Evolutionary conservation across 2,888 invertebrate species (phyloP).

Genomic region (Agrochola lota): DNA sequence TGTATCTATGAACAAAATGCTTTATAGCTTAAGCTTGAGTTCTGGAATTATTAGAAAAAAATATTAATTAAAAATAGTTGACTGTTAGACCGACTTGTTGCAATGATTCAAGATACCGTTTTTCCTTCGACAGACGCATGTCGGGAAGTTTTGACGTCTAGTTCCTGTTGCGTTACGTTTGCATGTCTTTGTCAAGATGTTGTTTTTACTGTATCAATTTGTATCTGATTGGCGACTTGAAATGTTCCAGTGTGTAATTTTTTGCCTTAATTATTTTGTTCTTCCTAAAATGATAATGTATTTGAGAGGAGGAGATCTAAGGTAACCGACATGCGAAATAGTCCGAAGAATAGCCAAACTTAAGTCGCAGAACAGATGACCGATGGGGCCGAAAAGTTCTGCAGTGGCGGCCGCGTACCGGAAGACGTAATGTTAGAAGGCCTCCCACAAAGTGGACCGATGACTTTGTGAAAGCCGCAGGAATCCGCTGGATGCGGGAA

Average conservation of each 20-base stretch:
- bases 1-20: not conserved
- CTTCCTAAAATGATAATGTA: not conserved
- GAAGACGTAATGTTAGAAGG: too few species aligned
- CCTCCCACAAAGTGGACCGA: too few species aligned
- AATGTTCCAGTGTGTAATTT: not conserved
- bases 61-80: not conserved
- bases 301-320: not conserved
- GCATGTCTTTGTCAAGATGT: not conserved
- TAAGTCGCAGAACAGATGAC: too few species aligned
- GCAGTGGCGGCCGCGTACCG: too few species aligned
- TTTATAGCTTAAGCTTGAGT: not conserved
- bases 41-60: not conserved
- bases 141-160: conserved; percentile 21
- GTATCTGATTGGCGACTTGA: not conserved
- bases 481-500: too few species aligned
- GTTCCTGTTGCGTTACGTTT: conserved; percentile 35
- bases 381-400: too few species aligned
- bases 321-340: too few species aligned
- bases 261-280: not conserved
- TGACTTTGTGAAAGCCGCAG: too few species aligned
- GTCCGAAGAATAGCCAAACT: too few species aligned
- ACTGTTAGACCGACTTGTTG: not conserved
- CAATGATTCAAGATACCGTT: not conserved
- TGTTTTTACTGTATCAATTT: not conserved
- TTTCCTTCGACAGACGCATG: not conserved